These are phyloP conservation scores for Hypselothyrea guttata DNA, from an alignment of 2,888 invertebrate species.

Conservation along the genomic window DNA sequence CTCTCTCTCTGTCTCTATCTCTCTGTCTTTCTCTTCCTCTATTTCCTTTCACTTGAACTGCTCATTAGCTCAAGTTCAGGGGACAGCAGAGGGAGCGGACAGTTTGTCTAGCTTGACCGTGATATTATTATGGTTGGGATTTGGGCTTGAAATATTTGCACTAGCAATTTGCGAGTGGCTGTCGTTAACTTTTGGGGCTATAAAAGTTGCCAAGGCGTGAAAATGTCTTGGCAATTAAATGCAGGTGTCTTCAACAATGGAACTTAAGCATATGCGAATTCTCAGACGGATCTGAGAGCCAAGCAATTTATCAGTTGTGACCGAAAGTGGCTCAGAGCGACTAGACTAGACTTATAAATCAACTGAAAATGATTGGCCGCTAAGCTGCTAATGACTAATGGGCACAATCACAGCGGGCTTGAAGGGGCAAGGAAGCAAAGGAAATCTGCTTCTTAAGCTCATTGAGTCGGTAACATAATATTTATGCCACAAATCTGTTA, in stretches of 20 bases:
- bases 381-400: slow-evolving; percentile 70
- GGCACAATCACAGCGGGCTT: slow-evolving; percentile 42
- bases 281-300: neutral
- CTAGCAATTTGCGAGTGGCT: slow-evolving; percentile 26
- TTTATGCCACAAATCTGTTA: slow-evolving; percentile 60
- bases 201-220: slow-evolving; percentile 42
- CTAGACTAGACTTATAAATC: slow-evolving; percentile 20
- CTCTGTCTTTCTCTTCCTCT: slow-evolving; percentile 16
- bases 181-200: slow-evolving; percentile 23
- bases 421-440: neutral
- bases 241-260: slow-evolving; percentile 32
- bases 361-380: slow-evolving; percentile 28
- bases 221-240: slow-evolving; percentile 45
- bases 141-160: slow-evolving; percentile 23
- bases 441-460: slow-evolving; percentile 30
- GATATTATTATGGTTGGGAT: slow-evolving; percentile 1
- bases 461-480: slow-evolving; percentile 68
- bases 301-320: slow-evolving; percentile 38
- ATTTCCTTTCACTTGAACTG: slow-evolving; percentile 21
- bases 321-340: slow-evolving; percentile 8
- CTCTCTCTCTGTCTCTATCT: slow-evolving; percentile 31
- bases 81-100: slow-evolving; percentile 1
- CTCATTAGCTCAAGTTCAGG: slow-evolving; percentile 43
- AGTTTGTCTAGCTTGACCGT: slow-evolving; percentile 25
- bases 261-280: slow-evolving; percentile 4